Evolutionary conservation across 1,140 invertebrate species (phyloP).

Genomic region (Hyposmocoma kahamanoa): DNA sequence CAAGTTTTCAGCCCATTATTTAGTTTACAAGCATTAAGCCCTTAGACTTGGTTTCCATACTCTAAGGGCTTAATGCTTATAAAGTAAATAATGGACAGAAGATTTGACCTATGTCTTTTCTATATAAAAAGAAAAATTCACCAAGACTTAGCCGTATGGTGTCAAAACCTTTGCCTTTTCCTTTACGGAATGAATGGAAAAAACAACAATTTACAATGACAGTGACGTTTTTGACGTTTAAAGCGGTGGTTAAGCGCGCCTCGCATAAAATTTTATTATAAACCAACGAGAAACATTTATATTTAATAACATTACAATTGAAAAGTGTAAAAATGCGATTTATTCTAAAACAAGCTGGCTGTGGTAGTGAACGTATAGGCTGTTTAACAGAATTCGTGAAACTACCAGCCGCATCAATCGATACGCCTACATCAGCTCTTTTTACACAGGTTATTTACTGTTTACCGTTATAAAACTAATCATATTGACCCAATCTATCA

Average conservation of each 20-base stretch:
- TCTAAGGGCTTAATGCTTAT: too few species aligned
- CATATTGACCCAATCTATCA: neutral
- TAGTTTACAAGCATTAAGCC: too few species aligned
- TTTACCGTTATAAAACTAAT: too few species aligned
- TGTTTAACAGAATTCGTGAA: slow-evolving; percentile 39
- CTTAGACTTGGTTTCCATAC: too few species aligned
- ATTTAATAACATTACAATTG: neutral
- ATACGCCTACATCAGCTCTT: slow-evolving; percentile 53
- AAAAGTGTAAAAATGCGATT: slow-evolving; percentile 40
- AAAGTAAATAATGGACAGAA: too few species aligned
- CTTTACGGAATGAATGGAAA: too few species aligned
- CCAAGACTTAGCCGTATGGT: too few species aligned
- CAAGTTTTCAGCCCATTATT: too few species aligned
- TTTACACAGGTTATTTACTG: slow-evolving; percentile 46
- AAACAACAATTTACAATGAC: too few species aligned
- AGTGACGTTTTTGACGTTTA: neutral
- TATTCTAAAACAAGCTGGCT: slow-evolving; percentile 37
- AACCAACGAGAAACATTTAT: neutral
- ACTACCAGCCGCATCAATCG: slow-evolving; percentile 31
- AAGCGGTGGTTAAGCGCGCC: neutral
- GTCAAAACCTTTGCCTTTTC: too few species aligned
- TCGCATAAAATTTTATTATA: neutral
- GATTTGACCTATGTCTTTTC: too few species aligned
- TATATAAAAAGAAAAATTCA: too few species aligned
- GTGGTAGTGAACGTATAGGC: slow-evolving; percentile 40